A percentile compares a stretch with the other conserved stretches of the same genome.
These are phyloP conservation scores for Archips crataeganus DNA, from an alignment of 2,888 invertebrate genomes.

Conservation along the genomic window DNA sequence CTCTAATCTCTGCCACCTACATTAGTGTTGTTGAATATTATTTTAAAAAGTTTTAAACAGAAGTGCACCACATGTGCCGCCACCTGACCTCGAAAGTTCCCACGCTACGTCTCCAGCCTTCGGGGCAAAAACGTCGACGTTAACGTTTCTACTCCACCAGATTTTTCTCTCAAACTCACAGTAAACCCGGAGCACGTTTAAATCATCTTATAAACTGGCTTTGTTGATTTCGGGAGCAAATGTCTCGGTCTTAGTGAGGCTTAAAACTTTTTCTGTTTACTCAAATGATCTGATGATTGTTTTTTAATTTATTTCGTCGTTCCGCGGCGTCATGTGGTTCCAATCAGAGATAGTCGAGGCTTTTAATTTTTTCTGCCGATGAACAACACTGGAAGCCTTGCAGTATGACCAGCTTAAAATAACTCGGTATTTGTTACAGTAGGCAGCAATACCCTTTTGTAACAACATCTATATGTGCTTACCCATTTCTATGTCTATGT, in stretches of 20 bases:
- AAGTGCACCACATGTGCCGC: conserved; percentile 81
- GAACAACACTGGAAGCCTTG: conserved; percentile 8
- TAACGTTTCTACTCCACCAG: conserved; percentile 63
- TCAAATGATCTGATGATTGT: conserved; percentile 84
- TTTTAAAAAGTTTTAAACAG: conserved; percentile 80
- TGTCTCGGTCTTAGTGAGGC: conserved; percentile 73
- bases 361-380: conserved; percentile 69
- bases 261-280: conserved; percentile 81
- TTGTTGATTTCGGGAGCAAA: conserved; percentile 76
- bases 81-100: conserved; percentile 84
- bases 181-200: conserved; percentile 53
- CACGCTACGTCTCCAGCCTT: conserved; percentile 73
- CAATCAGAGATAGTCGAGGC: conserved; percentile 75
- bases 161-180: conserved; percentile 56
- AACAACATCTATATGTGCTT: too few species aligned
- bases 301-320: conserved; percentile 83
- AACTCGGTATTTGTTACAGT: background rate
- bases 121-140: conserved; percentile 68
- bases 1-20: conserved; percentile 64
- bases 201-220: conserved; percentile 51
- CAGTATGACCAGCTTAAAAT: background rate
- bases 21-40: conserved; percentile 78
- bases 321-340: conserved; percentile 82
- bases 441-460: too few species aligned
- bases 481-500: too few species aligned